Percentiles rank a stretch among this genome's conserved stretches.
Evolutionary conservation across 1,140 invertebrate genomes (phyloP).

Genomic region (Dreissena polymorpha): DNA sequence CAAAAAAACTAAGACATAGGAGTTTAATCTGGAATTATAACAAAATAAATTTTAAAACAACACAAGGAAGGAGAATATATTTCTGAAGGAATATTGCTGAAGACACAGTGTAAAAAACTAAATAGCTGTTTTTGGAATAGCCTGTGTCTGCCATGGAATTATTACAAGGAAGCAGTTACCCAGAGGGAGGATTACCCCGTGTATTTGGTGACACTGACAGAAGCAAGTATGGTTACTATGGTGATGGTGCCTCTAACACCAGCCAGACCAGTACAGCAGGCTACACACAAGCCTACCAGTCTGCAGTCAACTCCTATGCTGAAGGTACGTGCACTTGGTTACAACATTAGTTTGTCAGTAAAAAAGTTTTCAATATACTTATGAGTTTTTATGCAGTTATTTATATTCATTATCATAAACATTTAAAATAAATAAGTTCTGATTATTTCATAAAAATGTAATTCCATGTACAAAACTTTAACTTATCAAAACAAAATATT

Average conservation of each 20-base stretch:
- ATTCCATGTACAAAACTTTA: too few species aligned
- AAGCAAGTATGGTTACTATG: conserved; percentile 16
- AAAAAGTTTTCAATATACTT: too few species aligned
- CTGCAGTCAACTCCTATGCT: conserved; percentile 6
- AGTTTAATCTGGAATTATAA: background rate
- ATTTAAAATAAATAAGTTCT: too few species aligned
- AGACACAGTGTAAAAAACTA: background rate
- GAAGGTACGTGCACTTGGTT: conserved; percentile 19
- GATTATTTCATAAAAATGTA: too few species aligned
- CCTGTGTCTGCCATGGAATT: conserved; percentile 19
- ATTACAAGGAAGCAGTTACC: conserved; percentile 12
- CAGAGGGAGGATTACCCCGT: background rate
- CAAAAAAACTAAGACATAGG: background rate
- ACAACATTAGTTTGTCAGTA: background rate
- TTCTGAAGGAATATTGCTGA: background rate
- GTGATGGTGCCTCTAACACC: background rate
- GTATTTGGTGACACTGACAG: background rate
- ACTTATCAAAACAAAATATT: too few species aligned
- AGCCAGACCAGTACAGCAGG: background rate
- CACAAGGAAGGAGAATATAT: background rate
- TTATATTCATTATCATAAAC: too few species aligned
- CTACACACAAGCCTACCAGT: conserved; percentile 23
- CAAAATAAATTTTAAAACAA: background rate
- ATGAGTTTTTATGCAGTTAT: too few species aligned
- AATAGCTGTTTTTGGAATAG: background rate